Percentiles rank a stretch among this genome's conserved stretches.
Conservation (phyloP, 1,140 invertebrate genomes). For the Cotesia typhae region DNA sequence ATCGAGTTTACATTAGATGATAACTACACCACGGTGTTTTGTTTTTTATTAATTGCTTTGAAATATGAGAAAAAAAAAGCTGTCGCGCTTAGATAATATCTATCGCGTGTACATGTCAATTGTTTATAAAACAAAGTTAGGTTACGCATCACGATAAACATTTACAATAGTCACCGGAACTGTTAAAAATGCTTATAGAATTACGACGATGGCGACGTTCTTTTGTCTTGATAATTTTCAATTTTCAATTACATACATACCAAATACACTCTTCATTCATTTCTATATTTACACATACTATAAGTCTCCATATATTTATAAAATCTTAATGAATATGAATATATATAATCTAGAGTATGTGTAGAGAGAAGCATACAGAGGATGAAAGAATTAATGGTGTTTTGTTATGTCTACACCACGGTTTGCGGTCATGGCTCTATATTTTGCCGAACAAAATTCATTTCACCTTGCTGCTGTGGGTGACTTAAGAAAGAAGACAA, state of each 20-base stretch:
- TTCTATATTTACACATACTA: background rate
- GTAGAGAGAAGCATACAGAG: background rate
- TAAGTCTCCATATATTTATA: too few species aligned
- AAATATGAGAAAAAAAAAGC: conserved; percentile 39
- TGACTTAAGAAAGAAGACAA: conserved; percentile 7
- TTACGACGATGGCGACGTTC: too few species aligned
- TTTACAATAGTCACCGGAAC: background rate
- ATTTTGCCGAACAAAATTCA: conserved; percentile 32
- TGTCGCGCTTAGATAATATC: conserved; percentile 42
- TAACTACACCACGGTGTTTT: background rate
- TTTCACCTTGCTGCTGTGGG: conserved; percentile 18
- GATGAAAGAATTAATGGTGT: conserved; percentile 25
- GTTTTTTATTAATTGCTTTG: conserved; percentile 38
- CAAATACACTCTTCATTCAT: background rate
- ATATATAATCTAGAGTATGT: background rate
- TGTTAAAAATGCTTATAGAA: conserved; percentile 5
- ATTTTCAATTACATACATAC: background rate
- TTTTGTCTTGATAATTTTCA: too few species aligned
- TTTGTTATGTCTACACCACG: conserved; percentile 60
- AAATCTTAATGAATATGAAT: too few species aligned
- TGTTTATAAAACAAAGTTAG: conserved; percentile 40
- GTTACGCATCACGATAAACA: conserved; percentile 42
- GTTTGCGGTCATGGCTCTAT: conserved; percentile 42
- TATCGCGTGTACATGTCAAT: conserved; percentile 41
- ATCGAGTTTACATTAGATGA: background rate